Conservation (phyloP, 1,140 invertebrate species). For the Patella vulgata region DNA sequence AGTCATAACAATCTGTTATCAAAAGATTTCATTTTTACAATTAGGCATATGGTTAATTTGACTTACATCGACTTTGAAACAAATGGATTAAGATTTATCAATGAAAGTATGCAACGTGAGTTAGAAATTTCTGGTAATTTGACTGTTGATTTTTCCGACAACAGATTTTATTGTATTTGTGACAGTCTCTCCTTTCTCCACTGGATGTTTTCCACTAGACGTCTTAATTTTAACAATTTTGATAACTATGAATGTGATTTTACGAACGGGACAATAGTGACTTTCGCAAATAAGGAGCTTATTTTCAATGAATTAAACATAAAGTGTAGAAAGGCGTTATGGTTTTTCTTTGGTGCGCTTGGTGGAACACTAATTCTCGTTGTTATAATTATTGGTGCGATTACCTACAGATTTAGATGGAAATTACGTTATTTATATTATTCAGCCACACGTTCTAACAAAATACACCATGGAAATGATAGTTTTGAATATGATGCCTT, state of each 20-base stretch:
- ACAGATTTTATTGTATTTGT: slow-evolving; percentile 32
- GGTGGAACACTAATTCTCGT: slow-evolving; percentile 10
- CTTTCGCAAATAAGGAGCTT: slow-evolving; percentile 7
- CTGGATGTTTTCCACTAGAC: slow-evolving; percentile 26
- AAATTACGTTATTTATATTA: slow-evolving; percentile 47
- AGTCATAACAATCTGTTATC: slow-evolving; percentile 28
- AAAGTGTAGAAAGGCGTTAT: slow-evolving; percentile 15
- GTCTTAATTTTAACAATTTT: background rate
- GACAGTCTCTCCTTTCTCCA: slow-evolving; percentile 26
- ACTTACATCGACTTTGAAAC: background rate
- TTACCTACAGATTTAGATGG: slow-evolving; percentile 42
- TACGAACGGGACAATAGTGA: slow-evolving; percentile 6
- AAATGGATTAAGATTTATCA: no score
- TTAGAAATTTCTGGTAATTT: no score
- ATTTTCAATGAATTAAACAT: slow-evolving; percentile 16
- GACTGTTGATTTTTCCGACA: slow-evolving; percentile 17
- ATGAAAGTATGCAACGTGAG: no score
- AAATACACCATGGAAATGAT: slow-evolving; percentile 1
- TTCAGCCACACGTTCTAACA: slow-evolving; percentile 25
- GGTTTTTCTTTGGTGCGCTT: slow-evolving; percentile 20
- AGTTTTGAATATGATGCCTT: slow-evolving; percentile 41
- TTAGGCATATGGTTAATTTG: background rate
- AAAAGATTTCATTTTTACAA: background rate
- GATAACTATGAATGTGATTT: slow-evolving; percentile 19
- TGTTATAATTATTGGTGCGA: slow-evolving; percentile 9